Evolutionary conservation across 1,140 invertebrate species (phyloP), one percentile per base, ranked within the genome.

Genomic region (Bombyx mandarina): DNA sequence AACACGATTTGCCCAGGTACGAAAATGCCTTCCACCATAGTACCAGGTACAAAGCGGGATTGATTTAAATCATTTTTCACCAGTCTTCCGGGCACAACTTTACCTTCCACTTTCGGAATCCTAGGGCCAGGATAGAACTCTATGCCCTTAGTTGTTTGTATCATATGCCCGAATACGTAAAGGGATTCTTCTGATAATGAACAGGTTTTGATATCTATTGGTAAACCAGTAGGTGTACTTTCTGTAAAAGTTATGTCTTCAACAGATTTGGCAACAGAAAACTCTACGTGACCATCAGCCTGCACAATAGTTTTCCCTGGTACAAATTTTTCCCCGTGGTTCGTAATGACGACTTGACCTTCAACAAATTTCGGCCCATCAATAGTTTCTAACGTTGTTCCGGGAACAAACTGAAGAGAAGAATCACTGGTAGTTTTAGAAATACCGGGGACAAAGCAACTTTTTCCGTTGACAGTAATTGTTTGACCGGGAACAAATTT

Each of bases 1-100:
- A 92, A 88, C 12, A 94, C 83, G 8, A 93, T 92, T 84, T 94
- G 92, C 8, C 93, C 93, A 0, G 93, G 93, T 9, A 93, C 85
- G 71, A 94, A 94, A 57, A 88, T 84, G 44, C 90, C 91, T 56
- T 92, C 91, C 0, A 91, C 90, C 82, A 93, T 91, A 66, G 91
- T 90, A 55, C 93, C 93, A 7, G 93, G 92, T 6, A 93, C 90
- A 75, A 94, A 94, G 50, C 91, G 89, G 35, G 92, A 90, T 54
- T 90, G 89, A 54, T 91, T 90, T 18, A 85, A 85, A 53, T 89
- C 90, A 59, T 90, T 90, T 68, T 91, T 89, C 2, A 93, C 89
- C 26, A 93, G 77, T 63, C 92, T 89, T 43, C 93, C 93, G 1
- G 92, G 91, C 26, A 94, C 90, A 43, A 93, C 89, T 73, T 92